Percentiles rank a stretch among this genome's conserved stretches.
Evolutionary conservation across 2,113 vertebrate species (phyloP).

Genomic region (Lepisosteus osseus): DNA sequence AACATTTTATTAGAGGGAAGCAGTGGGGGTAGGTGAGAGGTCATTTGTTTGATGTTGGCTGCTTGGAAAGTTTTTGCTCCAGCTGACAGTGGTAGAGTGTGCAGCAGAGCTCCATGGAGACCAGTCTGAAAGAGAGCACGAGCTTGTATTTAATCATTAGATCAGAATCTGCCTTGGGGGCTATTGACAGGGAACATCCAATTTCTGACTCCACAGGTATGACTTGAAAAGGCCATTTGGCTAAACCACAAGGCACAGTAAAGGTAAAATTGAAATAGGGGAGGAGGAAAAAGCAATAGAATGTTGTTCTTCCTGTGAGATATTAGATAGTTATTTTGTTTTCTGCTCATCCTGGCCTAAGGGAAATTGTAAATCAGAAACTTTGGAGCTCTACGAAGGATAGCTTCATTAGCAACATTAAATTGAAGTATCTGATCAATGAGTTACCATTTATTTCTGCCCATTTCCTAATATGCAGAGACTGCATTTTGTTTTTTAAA

Average conservation of each 20-base stretch:
- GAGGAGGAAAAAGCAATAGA: neutral
- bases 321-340: neutral
- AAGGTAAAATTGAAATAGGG: neutral
- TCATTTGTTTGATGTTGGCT: constrained; percentile 11
- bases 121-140: constrained; percentile 15
- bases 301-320: neutral
- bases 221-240: constrained; percentile 18
- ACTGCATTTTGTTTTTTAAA: neutral
- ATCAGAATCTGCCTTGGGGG: constrained; percentile 35
- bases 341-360: too few relatives aligned
- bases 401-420: too few relatives aligned
- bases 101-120: constrained; percentile 7
- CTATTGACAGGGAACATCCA: constrained; percentile 35
- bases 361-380: too few relatives aligned
- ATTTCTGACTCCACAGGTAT: constrained; percentile 41
- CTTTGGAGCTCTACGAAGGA: too few relatives aligned
- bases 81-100: neutral
- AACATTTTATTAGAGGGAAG: neutral
- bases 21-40: neutral
- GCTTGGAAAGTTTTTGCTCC: constrained; percentile 11
- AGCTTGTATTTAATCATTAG: constrained; percentile 39
- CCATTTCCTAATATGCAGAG: too few relatives aligned
- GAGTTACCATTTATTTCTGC: too few relatives aligned
- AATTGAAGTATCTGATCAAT: too few relatives aligned
- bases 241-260: constrained; percentile 7